Evolutionary conservation across 2,797 vertebrate species (phyloP).

Genomic region (Synanceia verrucosa): DNA sequence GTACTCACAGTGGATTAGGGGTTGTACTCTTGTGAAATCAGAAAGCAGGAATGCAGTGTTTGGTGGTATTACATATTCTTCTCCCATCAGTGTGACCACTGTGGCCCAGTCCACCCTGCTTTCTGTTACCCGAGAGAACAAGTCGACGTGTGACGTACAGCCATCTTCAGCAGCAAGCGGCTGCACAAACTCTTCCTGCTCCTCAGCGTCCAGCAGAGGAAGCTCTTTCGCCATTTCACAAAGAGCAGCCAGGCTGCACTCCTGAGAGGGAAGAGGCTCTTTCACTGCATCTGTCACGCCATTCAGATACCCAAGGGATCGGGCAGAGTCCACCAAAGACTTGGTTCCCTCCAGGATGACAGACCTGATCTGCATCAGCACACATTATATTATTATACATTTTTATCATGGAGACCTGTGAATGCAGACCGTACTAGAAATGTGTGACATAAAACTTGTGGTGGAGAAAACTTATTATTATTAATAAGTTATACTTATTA

Average conservation of each 20-base stretch:
- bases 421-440: background rate
- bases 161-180: constrained; percentile 65
- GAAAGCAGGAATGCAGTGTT: constrained; percentile 91
- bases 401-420: background rate
- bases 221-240: constrained; percentile 93
- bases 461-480: background rate
- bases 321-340: constrained; percentile 84
- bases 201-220: constrained; percentile 67
- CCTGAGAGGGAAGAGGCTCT: constrained; percentile 49
- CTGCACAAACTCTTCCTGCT: constrained; percentile 50
- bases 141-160: constrained; percentile 76
- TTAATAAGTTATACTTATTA: background rate
- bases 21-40: constrained; percentile 88
- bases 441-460: background rate
- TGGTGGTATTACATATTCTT: constrained; percentile 90
- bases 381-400: constrained; percentile 14
- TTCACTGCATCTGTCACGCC: constrained; percentile 2
- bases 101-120: constrained; percentile 76
- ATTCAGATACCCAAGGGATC: constrained; percentile 80
- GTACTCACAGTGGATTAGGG: constrained; percentile 89
- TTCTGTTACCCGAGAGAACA: constrained; percentile 86
- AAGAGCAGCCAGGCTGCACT: constrained; percentile 86
- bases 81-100: constrained; percentile 86
- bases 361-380: constrained; percentile 82
- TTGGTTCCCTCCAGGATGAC: constrained; percentile 86